A percentile compares a stretch with the other conserved stretches of the same genome.
These are phyloP conservation scores for Neomicropteryx cornuta DNA, from an alignment of 1,140 invertebrate species.

Conservation along the genomic window DNA sequence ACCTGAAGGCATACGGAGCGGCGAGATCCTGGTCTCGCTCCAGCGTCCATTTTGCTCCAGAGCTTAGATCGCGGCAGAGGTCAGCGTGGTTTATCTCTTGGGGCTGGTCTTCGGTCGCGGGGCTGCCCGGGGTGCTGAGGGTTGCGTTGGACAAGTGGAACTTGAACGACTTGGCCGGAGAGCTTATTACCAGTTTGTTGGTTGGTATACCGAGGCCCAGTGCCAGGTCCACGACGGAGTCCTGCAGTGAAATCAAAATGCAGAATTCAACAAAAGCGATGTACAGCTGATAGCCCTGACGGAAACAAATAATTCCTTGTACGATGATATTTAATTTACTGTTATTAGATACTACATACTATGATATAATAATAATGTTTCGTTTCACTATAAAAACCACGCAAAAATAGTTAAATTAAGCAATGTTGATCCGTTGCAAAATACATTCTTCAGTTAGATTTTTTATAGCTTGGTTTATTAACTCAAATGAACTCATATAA, in stretches of 20 bases:
- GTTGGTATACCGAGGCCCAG: slow-evolving; percentile 57
- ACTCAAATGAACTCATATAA: no score
- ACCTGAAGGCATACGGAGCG: slow-evolving; percentile 63
- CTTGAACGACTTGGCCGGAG: slow-evolving; percentile 53
- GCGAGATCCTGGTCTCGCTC: slow-evolving; percentile 71
- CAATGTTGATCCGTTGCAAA: no score
- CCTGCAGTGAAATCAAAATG: slow-evolving; percentile 40
- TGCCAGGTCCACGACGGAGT: slow-evolving; percentile 65
- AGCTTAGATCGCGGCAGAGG: slow-evolving; percentile 49
- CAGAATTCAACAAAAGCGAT: no score
- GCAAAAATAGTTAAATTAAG: no score
- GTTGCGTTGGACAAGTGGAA: slow-evolving; percentile 52
- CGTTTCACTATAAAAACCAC: no score
- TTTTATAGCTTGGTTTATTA: no score
- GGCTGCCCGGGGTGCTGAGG: slow-evolving; percentile 56
- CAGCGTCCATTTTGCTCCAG: slow-evolving; percentile 55
- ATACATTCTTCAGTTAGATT: no score
- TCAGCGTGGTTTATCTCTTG: slow-evolving; percentile 46
- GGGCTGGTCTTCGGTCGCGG: slow-evolving; percentile 42
- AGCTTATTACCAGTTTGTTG: slow-evolving; percentile 55
- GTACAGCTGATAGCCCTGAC: no score
- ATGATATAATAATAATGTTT: no score
- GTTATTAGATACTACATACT: no score
- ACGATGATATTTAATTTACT: no score
- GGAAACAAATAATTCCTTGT: no score